Conservation (phyloP, 2,113 vertebrate species). For the Rousettus leschenaultii region DNA sequence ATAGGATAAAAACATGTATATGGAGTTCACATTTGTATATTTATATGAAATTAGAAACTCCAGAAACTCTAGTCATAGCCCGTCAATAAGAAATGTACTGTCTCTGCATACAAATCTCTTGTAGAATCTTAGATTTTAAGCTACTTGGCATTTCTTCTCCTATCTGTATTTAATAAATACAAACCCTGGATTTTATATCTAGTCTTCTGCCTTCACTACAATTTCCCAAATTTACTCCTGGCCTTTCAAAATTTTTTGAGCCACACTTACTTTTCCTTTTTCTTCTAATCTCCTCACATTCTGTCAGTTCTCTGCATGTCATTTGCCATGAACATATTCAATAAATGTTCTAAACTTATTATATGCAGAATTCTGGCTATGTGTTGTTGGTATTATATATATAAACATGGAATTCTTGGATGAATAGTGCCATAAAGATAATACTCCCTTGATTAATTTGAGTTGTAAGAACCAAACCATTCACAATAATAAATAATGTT, state of each 20-base stretch:
- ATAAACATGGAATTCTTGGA: neutral
- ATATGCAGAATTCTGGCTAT: neutral
- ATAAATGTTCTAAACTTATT: neutral
- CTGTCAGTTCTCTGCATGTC: neutral
- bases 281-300: neutral
- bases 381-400: neutral
- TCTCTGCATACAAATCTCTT: neutral
- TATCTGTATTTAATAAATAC: neutral
- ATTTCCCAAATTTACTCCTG: neutral
- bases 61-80: neutral
- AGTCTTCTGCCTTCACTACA: neutral
- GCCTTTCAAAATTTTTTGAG: neutral
- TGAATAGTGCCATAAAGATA: neutral
- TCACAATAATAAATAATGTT: neutral
- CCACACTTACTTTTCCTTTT: neutral
- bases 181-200: neutral
- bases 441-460: neutral
- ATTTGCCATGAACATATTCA: neutral
- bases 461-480: neutral
- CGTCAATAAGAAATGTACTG: neutral
- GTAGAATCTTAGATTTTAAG: neutral
- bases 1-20: neutral
- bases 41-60: neutral
- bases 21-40: neutral
- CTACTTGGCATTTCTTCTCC: neutral